phyloP scores from a whole-genome alignment of 2,888 invertebrate species.

The Podabrus alpinus region DNA sequence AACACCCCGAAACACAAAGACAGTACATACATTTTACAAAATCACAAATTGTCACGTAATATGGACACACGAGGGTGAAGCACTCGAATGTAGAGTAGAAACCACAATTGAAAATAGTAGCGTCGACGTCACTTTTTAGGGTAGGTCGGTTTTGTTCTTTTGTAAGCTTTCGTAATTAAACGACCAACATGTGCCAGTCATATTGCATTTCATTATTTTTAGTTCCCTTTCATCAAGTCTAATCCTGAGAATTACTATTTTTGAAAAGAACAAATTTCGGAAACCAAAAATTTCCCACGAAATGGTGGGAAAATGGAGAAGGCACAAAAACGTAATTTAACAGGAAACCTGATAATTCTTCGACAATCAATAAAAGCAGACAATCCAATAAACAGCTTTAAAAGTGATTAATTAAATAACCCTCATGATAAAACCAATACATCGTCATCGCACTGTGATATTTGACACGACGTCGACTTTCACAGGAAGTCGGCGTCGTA shows the following conservation, averaged over 20 bases:
- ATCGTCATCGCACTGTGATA: not conserved
- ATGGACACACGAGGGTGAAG: slow-evolving; percentile 10
- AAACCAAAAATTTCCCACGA: no score
- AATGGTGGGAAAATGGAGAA: no score
- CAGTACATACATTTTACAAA: slow-evolving; percentile 23
- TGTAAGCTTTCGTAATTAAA: not conserved
- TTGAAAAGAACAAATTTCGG: not conserved
- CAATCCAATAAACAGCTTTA: not conserved
- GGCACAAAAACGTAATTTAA: not conserved
- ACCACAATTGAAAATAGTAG: not conserved
- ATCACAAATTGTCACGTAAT: slow-evolving; percentile 30
- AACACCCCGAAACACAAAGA: slow-evolving; percentile 26
- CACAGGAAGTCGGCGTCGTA: not conserved
- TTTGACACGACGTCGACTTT: not conserved
- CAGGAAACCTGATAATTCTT: not conserved
- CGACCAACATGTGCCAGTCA: not conserved
- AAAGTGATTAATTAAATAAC: not conserved
- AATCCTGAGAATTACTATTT: not conserved
- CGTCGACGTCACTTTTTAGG: not conserved
- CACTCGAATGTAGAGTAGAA: not conserved
- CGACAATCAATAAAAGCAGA: not conserved
- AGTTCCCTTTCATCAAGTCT: not conserved
- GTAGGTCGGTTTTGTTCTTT: not conserved
- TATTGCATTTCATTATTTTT: not conserved
- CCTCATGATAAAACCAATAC: not conserved